Base-by-base conservation (phyloP, 2,113 vertebrate genomes). In the Herpetotheres cachinnans region DNA sequence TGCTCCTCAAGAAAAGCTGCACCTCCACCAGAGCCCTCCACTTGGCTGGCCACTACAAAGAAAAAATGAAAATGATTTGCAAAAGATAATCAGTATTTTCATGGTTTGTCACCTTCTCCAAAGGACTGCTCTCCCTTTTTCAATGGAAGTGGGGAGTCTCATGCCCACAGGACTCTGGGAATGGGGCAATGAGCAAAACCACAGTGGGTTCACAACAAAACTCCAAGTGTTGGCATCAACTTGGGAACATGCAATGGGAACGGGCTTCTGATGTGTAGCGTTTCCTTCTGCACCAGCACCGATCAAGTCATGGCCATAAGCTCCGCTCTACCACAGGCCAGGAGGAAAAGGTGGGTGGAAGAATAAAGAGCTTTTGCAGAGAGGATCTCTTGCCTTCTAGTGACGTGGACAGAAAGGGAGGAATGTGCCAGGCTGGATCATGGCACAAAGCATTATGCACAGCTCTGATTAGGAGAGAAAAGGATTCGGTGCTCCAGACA, bases 321-420 rank as follows among this genome's bases (percentile, higher is more conserved):
- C 38, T 66, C 19, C 7, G 5, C 32, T 32, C 81, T n/a, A 58
- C n/a, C 47, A 6, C 0, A 0, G 24, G 25, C 54, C 72, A 42
- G 71, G 52, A 82, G 59, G 19, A 94, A 22, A 83, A 36, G 24
- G 30, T 11, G 34, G 9, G 8, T 61, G 34, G 16, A 38, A 78
- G 38, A 40, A 66, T n/a, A 38, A 63, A n/a, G 24, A 30, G 11
- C 61, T 76, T 69, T 58, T 62, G 32, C 3, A 2, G 19, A 40
- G 17, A 77, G 6, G 10, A 6, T 38, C 25, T 82, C 25, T 34
- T 47, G 84, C 15, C 55, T 91, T 61, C 52, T 62, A 50, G n/a
- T 10, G n/a, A 61, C 2, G 2, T 26, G n/a, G 42, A 29, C 36
- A 74, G 59, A 66, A 82, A 38, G 19, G 27, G 55, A 87, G 27